Evolutionary conservation across 92 coral and sea anemone genomes (phyloP), one percentile per base, ranked within the genome.

Genomic region (Zoanthus sociatus): DNA sequence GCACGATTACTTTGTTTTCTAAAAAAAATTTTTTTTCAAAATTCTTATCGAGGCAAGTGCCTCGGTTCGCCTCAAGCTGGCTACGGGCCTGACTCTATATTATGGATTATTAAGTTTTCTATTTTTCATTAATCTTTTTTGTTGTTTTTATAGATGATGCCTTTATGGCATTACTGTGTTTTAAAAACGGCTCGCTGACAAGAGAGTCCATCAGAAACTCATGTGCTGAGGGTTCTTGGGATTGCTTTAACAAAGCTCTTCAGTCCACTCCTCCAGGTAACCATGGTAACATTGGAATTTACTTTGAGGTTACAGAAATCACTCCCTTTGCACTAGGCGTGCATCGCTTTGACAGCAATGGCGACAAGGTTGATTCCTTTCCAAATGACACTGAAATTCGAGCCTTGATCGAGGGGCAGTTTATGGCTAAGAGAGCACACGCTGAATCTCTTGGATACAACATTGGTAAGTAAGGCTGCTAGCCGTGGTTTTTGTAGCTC

Each of bases 151-250:
- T 58, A 97, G 99, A 89, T 82, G 85, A 88, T 92, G 92, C 97
- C 51, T 97, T 94, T 90, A 97, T 97, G 99, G 99, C 94, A 48
- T 86, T 97, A 12, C 93, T 97, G 30, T 97, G 99, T 88, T 97
- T 94, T 88, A 97, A 97, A 84, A 97, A 97, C 84, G 99, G 99
- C 9, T 97, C 99, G 33, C 92, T 97, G 26, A 95, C 96, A 69
- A 88, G 99, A 77, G 98, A 97, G 70, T 90, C 94, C 45, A 78
- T 97, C 86, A 89, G 99, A 83, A 85, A 97, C 82, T 56, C 91
- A 6, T 93, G 93, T 77, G 91, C 97, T 33, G 90, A 84, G n/a
- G 93, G 94, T 69, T 95, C 95, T n/a, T 97, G 99, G 99, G 92
- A 94, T 44, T 71, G 61, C 42, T 97, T 97, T 87, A 81, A 93